Evolutionary conservation across 1,140 invertebrate species (phyloP).

Genomic region (Drosophila bocki): DNA sequence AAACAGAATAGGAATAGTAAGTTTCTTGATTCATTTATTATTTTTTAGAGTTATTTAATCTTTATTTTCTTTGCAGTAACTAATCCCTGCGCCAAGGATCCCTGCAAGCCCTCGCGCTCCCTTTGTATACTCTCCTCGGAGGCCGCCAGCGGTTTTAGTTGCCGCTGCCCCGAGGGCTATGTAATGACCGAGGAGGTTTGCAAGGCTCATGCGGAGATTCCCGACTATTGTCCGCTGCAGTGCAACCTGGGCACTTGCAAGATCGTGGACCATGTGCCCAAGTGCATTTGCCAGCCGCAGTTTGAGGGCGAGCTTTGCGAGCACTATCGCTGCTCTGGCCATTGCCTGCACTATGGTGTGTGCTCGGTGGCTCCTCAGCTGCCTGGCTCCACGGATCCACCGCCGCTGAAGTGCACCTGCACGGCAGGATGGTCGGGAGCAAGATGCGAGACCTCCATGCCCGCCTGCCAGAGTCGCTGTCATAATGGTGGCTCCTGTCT

Average conservation of each 20-base stretch:
- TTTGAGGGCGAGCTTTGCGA: constrained; percentile 88
- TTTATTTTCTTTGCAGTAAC: constrained; percentile 58
- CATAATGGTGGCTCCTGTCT: constrained; percentile 81
- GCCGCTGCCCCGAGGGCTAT: constrained; percentile 89
- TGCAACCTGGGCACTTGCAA: constrained; percentile 87
- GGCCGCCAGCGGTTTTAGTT: constrained; percentile 85
- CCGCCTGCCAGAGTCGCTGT: constrained; percentile 85
- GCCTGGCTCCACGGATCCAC: constrained; percentile 61
- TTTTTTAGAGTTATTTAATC: neutral
- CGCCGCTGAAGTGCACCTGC: constrained; percentile 87
- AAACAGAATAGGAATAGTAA: constrained; percentile 87
- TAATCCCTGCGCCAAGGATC: constrained; percentile 85
- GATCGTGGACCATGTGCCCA: constrained; percentile 84
- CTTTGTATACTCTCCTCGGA: constrained; percentile 87
- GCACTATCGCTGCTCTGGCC: constrained; percentile 88
- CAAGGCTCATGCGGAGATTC: constrained; percentile 67
- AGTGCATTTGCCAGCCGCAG: constrained; percentile 87
- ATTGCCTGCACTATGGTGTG: constrained; percentile 88
- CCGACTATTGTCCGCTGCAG: constrained; percentile 83
- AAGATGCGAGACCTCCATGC: constrained; percentile 88
- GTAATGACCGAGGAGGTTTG: constrained; percentile 76
- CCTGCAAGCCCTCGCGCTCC: constrained; percentile 87
- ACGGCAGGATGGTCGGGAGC: constrained; percentile 88
- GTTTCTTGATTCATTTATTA: neutral
- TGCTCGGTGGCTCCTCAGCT: constrained; percentile 86